A percentile compares a stretch with the other conserved stretches of the same genome.
phyloP scores from a whole-genome alignment of 2,797 vertebrate genomes.

The Mallotus villosus region DNA sequence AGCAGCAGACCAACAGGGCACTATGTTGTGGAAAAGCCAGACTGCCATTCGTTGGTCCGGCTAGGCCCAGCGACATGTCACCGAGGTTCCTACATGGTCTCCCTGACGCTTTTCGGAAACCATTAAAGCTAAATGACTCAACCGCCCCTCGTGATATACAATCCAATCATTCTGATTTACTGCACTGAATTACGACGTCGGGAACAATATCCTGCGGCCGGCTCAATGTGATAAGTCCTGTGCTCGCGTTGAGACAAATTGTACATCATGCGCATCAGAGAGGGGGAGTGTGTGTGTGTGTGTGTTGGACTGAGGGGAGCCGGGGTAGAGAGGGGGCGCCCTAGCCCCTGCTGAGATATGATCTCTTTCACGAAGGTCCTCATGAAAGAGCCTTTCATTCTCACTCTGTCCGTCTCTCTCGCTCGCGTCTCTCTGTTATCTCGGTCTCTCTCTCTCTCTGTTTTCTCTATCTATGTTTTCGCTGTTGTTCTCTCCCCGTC shows the following conservation, averaged over 20 bases:
- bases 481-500: too few species aligned
- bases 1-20: conserved; percentile 18
- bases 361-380: conserved; percentile 41
- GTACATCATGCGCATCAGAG: conserved; percentile 47
- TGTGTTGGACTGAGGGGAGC: conserved; percentile 20
- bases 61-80: conserved; percentile 21
- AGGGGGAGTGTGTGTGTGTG: background rate
- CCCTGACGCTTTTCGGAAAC: conserved; percentile 43
- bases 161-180: conserved; percentile 65
- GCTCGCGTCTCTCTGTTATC: background rate
- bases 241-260: conserved; percentile 56
- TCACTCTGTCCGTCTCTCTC: background rate
- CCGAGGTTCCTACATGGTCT: conserved; percentile 20
- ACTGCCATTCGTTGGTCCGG: conserved; percentile 7
- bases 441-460: background rate
- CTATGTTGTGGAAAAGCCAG: conserved; percentile 43
- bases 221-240: conserved; percentile 42
- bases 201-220: conserved; percentile 42
- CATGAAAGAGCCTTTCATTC: conserved; percentile 50
- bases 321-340: conserved; percentile 25
- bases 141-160: conserved; percentile 35
- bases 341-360: conserved; percentile 49
- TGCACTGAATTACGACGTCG: conserved; percentile 43
- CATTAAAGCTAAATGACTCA: conserved; percentile 42
- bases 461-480: conserved; percentile 12